These are phyloP conservation scores for Mesocricetus auratus DNA, from an alignment of 2,113 vertebrate genomes.

Conservation along the genomic window DNA sequence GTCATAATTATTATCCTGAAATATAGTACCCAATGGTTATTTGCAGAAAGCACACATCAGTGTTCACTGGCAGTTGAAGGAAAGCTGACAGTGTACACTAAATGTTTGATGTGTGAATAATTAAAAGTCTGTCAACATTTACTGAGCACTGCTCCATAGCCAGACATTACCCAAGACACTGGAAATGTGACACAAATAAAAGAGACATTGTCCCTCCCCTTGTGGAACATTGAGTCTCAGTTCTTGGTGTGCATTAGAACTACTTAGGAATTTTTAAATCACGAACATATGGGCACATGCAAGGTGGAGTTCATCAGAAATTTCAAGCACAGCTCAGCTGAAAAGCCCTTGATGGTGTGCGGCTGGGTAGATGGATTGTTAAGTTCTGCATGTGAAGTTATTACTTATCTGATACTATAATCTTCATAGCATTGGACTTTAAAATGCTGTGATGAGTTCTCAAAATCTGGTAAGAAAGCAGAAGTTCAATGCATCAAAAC, in stretches of 20 bases:
- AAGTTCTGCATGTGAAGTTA: neutral
- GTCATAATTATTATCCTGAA: neutral
- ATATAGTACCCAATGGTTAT: neutral
- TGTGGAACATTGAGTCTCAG: neutral
- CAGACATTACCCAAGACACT: neutral
- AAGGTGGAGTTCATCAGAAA: neutral
- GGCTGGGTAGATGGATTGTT: too few species aligned
- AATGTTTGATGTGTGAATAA: neutral
- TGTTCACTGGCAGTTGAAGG: neutral
- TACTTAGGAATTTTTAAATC: neutral
- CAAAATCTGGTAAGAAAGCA: neutral
- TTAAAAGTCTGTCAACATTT: conserved; percentile 4
- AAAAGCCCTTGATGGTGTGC: neutral
- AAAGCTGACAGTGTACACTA: neutral
- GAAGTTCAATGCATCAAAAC: neutral
- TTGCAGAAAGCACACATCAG: conserved; percentile 11
- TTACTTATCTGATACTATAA: neutral
- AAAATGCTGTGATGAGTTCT: neutral
- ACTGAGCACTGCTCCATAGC: neutral
- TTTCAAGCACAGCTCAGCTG: neutral
- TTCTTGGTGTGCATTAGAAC: neutral
- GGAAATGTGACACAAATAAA: neutral
- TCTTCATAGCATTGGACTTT: neutral
- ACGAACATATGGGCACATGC: accelerated
- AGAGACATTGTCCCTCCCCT: neutral